phyloP scores from a whole-genome alignment of 2,113 vertebrate species.

The Murina feae region DNA sequence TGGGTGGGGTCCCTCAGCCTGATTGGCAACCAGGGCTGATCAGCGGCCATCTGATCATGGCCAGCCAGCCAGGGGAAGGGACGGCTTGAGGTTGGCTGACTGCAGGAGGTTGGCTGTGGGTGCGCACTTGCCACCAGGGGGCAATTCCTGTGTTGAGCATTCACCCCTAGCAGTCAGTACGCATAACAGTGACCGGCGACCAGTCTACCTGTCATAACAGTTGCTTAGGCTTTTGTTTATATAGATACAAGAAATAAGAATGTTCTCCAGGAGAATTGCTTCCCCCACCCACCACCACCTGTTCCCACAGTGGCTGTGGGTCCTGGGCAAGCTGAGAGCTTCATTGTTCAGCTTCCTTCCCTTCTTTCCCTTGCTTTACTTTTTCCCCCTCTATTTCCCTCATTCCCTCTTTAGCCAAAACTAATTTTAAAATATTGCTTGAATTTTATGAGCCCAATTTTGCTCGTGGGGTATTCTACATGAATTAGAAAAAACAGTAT shows the following conservation, averaged over 20 bases:
- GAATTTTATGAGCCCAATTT: slow-evolving; percentile 25
- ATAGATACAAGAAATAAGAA: not conserved
- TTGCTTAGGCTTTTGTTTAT: too few relatives aligned
- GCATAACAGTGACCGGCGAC: too few relatives aligned
- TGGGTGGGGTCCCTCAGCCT: too few relatives aligned
- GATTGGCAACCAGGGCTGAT: accelerated
- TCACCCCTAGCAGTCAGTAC: too few relatives aligned
- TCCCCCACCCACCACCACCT: not conserved
- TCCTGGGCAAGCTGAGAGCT: not conserved
- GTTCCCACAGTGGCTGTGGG: not conserved
- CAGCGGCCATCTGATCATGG: too few relatives aligned
- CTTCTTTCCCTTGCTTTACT: not conserved
- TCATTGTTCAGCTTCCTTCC: not conserved
- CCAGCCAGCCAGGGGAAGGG: too few relatives aligned
- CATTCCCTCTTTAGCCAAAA: not conserved
- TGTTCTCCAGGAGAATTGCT: not conserved
- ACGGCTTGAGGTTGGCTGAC: too few relatives aligned
- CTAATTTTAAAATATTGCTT: slow-evolving; percentile 33
- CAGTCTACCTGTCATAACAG: too few relatives aligned
- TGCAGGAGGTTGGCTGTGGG: too few relatives aligned
- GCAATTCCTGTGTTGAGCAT: too few relatives aligned
- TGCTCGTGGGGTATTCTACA: not conserved
- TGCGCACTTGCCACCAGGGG: too few relatives aligned
- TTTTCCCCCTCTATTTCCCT: not conserved
- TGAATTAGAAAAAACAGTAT: slow-evolving; percentile 40